Evolutionary conservation across 2,888 invertebrate species (phyloP).

Genomic region (Stenchaetothrips biformis): DNA sequence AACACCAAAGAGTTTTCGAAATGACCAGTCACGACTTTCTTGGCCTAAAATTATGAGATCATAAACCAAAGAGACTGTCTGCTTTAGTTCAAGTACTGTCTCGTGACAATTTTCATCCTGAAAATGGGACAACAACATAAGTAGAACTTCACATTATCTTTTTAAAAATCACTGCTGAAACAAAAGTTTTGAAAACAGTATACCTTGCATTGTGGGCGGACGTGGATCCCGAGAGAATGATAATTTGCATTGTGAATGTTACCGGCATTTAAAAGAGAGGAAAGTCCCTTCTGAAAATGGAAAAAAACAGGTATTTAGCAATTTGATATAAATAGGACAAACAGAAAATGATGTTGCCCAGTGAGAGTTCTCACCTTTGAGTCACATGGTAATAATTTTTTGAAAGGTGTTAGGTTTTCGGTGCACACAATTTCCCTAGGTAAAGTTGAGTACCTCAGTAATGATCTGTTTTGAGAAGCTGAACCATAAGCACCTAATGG

Average conservation of each 20-base stretch:
- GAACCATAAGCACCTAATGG: conserved; percentile 60
- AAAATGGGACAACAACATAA: conserved; percentile 30
- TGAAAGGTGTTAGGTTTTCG: conserved; percentile 98
- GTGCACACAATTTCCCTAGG: conserved; percentile 97
- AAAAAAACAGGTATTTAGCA: conserved; percentile 2
- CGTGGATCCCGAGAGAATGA: conserved; percentile 82
- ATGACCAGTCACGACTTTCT: conserved; percentile 71
- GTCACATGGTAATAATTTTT: conserved; percentile 92
- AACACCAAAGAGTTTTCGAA: conserved; percentile 80
- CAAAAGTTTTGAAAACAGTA: conserved; percentile 33
- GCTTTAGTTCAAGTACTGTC: conserved; percentile 71
- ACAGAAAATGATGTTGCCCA: background rate
- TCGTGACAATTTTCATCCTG: conserved; percentile 54
- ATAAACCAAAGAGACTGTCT: conserved; percentile 83
- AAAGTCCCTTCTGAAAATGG: conserved; percentile 65
- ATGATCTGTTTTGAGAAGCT: conserved; percentile 51
- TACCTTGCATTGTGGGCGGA: conserved; percentile 68
- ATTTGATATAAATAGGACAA: conserved; percentile 7
- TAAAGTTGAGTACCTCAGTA: conserved; percentile 77
- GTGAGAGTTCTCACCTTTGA: conserved; percentile 55
- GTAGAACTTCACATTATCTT: background rate
- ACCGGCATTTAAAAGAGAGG: conserved; percentile 82
- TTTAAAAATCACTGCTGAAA: background rate
- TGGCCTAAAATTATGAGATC: conserved; percentile 62
- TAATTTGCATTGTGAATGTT: conserved; percentile 89